Evolutionary conservation across 2,888 invertebrate genomes (phyloP).

Genomic region (Cephus nigrinus): DNA sequence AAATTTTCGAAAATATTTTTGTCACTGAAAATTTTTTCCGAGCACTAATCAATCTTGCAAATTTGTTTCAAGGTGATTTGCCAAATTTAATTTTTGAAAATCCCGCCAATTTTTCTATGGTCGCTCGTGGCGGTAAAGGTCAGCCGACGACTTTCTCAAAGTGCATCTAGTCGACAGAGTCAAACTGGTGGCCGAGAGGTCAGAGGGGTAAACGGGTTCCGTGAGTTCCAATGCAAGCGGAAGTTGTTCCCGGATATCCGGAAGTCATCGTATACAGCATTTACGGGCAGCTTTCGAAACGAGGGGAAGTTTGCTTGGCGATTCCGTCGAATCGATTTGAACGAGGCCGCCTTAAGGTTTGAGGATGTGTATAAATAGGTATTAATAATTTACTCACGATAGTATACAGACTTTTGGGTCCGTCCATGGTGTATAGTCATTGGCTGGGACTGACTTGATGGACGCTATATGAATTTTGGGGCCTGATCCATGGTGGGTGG

Average conservation of each 20-base stretch:
- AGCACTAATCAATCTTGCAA: fast-evolving
- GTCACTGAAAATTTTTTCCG: not conserved
- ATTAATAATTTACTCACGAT: slow-evolving; percentile 69
- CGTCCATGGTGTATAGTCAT: slow-evolving; percentile 72
- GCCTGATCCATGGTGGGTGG: slow-evolving; percentile 69
- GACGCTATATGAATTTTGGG: slow-evolving; percentile 72
- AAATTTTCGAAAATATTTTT: not conserved
- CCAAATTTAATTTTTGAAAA: not conserved
- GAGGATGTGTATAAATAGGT: not conserved
- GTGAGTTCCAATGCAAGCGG: not conserved
- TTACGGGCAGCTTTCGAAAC: slow-evolving; percentile 7
- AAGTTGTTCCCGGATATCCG: slow-evolving; percentile 9
- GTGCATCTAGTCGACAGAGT: not conserved
- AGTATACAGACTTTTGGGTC: slow-evolving; percentile 80
- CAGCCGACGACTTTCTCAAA: not conserved
- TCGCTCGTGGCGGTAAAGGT: not conserved
- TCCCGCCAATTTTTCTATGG: not conserved
- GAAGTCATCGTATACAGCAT: not conserved
- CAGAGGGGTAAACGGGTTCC: not conserved
- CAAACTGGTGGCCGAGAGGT: not conserved
- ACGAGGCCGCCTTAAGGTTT: not conserved
- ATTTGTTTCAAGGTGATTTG: not conserved
- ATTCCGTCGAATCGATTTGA: slow-evolving; percentile 21
- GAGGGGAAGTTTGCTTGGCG: not conserved
- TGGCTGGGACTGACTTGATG: slow-evolving; percentile 77